These are phyloP conservation scores for Sepiola atlantica DNA, from an alignment of 2,888 invertebrate genomes.

Conservation along the genomic window DNA sequence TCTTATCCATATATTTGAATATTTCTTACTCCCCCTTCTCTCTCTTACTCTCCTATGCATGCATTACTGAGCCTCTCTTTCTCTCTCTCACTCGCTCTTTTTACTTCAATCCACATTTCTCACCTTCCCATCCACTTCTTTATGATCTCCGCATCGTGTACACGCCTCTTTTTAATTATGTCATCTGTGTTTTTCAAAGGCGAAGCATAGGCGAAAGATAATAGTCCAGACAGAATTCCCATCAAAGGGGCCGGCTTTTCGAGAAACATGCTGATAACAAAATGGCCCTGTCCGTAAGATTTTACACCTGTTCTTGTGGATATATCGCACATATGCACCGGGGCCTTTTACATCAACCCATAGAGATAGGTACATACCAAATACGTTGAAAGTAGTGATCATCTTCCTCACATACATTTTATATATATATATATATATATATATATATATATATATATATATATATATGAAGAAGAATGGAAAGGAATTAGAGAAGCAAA, in stretches of 20 bases:
- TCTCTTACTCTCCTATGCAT: no score
- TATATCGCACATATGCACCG: background rate
- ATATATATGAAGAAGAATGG: no score
- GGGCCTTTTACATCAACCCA: background rate
- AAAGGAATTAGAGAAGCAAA: no score
- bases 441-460: no score
- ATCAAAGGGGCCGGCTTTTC: background rate
- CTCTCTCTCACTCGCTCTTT: background rate
- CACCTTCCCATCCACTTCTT: background rate
- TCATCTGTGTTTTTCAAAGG: no score
- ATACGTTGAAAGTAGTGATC: no score
- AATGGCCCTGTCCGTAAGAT: background rate
- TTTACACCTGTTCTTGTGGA: background rate
- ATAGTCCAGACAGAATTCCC: background rate
- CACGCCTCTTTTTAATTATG: background rate
- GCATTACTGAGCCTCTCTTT: no score
- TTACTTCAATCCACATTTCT: no score
- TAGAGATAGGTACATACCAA: background rate
- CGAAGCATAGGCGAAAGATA: slow-evolving; percentile 23
- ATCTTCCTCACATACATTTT: no score
- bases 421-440: no score
- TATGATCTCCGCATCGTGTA: background rate
- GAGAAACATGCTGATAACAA: background rate
- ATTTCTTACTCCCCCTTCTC: no score
- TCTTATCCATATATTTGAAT: no score